phyloP scores from a whole-genome alignment of 2,113 vertebrate genomes.

The Conger conger region DNA sequence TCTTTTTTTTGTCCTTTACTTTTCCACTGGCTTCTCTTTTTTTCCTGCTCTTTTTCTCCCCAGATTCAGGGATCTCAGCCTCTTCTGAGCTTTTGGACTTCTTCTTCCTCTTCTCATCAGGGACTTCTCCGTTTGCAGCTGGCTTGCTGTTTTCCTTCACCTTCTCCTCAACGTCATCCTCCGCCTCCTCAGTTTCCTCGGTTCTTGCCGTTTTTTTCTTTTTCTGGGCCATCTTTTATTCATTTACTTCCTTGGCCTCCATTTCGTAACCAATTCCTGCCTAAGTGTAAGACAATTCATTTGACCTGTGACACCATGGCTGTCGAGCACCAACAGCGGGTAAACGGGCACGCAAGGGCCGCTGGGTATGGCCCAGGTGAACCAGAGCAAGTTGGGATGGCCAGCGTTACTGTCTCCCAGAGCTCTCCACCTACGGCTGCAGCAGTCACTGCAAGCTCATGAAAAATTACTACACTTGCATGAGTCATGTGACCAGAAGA shows the following conservation, averaged over 20 bases:
- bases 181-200: slow-evolving; percentile 67
- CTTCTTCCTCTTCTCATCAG: slow-evolving; percentile 50
- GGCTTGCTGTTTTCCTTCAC: slow-evolving; percentile 53
- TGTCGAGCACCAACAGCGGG: slow-evolving; percentile 33
- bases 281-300: slow-evolving; percentile 69
- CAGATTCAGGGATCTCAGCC: slow-evolving; percentile 25
- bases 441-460: slow-evolving; percentile 67
- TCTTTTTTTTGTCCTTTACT: slow-evolving; percentile 52
- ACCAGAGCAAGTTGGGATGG: slow-evolving; percentile 30
- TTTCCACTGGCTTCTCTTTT: slow-evolving; percentile 33
- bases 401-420: slow-evolving; percentile 29
- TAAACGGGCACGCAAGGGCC: slow-evolving; percentile 32
- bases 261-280: slow-evolving; percentile 60
- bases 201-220: slow-evolving; percentile 72
- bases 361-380: slow-evolving; percentile 21
- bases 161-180: slow-evolving; percentile 62
- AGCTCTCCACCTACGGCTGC: slow-evolving; percentile 40
- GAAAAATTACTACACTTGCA: slow-evolving; percentile 75
- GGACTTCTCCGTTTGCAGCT: slow-evolving; percentile 36
- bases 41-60: slow-evolving; percentile 45
- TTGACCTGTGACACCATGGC: slow-evolving; percentile 56
- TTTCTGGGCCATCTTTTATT: slow-evolving; percentile 87
- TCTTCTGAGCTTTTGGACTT: slow-evolving; percentile 43
- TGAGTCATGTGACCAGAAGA: slow-evolving; percentile 69
- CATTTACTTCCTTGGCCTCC: slow-evolving; percentile 67